Evolutionary conservation across 2,888 invertebrate species (phyloP), one percentile per base, ranked within the genome.

Genomic region (Cactoblastis cactorum): DNA sequence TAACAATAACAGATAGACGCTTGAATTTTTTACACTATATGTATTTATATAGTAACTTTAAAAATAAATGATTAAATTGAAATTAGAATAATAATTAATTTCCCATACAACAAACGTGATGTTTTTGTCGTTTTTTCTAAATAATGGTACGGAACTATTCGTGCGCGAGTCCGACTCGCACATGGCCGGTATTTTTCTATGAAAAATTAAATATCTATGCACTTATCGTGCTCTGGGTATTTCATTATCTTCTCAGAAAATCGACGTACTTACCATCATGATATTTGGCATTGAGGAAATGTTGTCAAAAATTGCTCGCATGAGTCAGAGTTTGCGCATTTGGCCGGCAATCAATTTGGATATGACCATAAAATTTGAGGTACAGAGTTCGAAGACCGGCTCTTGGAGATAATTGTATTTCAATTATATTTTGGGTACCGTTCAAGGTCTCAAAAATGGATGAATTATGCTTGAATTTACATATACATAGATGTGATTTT

Each of bases 341-440:
- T 32, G 43, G 46, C 48, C 35, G 45, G 51, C 50, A 51, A 54
- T 54, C 35, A 52, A 53, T 56, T 56, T 55, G 55, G 54, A 37
- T 56, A 48, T 1, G 12, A 50, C 53, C 45, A 53, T 55, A 55
- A 58, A 56, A 32, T 45, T 24, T 47, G 52, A 53, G 49, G 37
- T 46, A 54, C 52, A 47, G 43, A 32, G 54, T 52, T 51, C 54
- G 32, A 52, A 38, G 54, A 50, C 52, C 50, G 37, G 19, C 52
- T 50, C 8, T 33, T 50, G 52, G 48, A 52, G 50, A 14, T 41
- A 49, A 49, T 49, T 49, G 39, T 41, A 22, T 22, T 41, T 33
- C 32, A 43, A 33, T 49, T 41, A 41, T 18, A 41, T 15, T 32
- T 19, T 18, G 14, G 6, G 12, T 22, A 19, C 22, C 14, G 41